Conservation (phyloP, 1,140 invertebrate species). For the Zaprionus inermis region DNA sequence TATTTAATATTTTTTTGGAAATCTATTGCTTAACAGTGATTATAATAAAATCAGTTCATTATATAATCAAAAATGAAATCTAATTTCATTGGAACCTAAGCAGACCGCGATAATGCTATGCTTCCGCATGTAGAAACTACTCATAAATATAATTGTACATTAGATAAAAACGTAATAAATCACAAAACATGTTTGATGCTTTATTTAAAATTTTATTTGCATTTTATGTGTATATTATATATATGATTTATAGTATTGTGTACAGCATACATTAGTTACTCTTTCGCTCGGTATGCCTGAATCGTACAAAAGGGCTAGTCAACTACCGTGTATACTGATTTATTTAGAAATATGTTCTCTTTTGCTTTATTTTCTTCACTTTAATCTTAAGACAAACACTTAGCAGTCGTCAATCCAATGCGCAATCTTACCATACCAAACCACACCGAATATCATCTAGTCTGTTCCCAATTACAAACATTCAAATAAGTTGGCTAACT, state of each 20-base stretch:
- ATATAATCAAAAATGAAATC: not conserved
- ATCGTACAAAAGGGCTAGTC: conserved; percentile 38
- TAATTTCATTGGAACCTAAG: not conserved
- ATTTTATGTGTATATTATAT: conserved; percentile 52
- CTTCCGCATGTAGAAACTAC: not conserved
- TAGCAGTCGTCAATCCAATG: conserved; percentile 55
- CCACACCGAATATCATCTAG: conserved; percentile 51
- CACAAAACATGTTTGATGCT: conserved; percentile 18
- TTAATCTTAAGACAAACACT: conserved; percentile 60
- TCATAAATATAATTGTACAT: not conserved
- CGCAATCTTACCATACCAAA: conserved; percentile 29
- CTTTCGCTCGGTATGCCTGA: conserved; percentile 29
- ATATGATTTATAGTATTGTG: conserved; percentile 60
- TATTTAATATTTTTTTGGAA: conserved; percentile 32
- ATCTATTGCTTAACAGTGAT: conserved; percentile 26
- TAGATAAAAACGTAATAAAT: not conserved
- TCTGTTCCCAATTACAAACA: conserved; percentile 53
- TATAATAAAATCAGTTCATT: not conserved
- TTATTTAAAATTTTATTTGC: conserved; percentile 71
- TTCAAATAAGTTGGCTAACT: conserved; percentile 75
- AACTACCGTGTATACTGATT: conserved; percentile 34
- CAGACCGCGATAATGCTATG: not conserved
- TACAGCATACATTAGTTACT: conserved; percentile 41
- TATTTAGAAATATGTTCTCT: conserved; percentile 17
- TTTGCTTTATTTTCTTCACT: conserved; percentile 17